Evolutionary conservation across 2,113 vertebrate genomes (phyloP).

Genomic region (Athene noctua): DNA sequence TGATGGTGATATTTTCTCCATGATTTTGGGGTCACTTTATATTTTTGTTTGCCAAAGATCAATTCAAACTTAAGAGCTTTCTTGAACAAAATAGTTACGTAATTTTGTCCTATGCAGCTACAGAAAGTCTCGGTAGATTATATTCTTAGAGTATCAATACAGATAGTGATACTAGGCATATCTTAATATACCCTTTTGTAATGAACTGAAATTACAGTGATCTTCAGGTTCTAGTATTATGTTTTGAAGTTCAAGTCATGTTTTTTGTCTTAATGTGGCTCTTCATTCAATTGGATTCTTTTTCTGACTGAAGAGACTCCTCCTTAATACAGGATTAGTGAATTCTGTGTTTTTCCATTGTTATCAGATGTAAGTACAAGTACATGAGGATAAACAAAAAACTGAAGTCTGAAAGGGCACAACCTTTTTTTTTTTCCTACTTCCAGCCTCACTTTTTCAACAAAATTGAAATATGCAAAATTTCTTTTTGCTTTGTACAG

Average conservation of each 20-base stretch:
- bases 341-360: not conserved
- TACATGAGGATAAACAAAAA: not conserved
- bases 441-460: not conserved
- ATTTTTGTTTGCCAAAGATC: not conserved
- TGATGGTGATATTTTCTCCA: not conserved
- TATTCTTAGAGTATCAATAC: not conserved
- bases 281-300: not conserved
- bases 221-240: not conserved
- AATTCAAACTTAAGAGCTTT: not conserved
- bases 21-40: not conserved
- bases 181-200: not conserved
- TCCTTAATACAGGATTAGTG: not conserved
- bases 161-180: not conserved
- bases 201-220: not conserved
- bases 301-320: not conserved
- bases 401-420: not conserved
- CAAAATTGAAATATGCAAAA: rapidly evolving
- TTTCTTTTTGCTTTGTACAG: not conserved
- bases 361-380: not conserved
- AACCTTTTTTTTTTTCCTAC: not conserved
- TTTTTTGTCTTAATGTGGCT: not conserved
- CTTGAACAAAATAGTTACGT: not conserved
- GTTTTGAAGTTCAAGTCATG: not conserved
- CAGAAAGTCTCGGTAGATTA: not conserved
- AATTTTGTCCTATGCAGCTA: not conserved